Conservation (phyloP, 2,113 vertebrate species). For the Ciconia boyciana region DNA sequence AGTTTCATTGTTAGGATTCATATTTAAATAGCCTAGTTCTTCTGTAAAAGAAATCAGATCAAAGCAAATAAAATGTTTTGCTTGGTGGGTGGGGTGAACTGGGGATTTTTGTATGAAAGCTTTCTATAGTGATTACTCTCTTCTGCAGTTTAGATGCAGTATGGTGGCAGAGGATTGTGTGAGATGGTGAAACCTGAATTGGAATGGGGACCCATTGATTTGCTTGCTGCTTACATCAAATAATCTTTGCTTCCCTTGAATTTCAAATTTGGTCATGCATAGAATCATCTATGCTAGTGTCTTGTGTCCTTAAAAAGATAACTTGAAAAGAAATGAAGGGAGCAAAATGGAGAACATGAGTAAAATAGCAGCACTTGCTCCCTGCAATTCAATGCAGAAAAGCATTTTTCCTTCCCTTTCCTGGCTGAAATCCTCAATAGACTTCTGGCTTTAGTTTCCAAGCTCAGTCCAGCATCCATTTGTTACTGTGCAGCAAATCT, state of each 20-base stretch:
- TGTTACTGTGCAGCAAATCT: background rate
- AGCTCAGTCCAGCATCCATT: slow-evolving; percentile 15
- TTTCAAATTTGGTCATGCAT: background rate
- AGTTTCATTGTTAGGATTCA: background rate
- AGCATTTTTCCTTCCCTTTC: background rate
- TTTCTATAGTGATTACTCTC: background rate
- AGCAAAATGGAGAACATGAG: background rate
- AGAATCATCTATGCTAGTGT: background rate
- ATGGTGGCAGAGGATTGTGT: background rate
- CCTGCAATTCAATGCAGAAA: background rate
- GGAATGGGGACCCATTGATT: background rate
- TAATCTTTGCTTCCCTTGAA: background rate
- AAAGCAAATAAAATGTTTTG: background rate
- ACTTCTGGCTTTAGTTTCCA: slow-evolving; percentile 14
- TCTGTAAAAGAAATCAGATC: background rate
- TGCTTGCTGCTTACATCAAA: background rate
- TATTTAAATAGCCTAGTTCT: background rate
- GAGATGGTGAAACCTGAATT: background rate
- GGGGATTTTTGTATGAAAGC: background rate
- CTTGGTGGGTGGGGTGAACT: background rate
- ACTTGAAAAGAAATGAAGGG: background rate
- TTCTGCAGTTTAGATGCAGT: background rate
- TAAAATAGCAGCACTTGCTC: background rate
- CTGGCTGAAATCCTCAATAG: background rate
- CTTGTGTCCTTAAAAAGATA: background rate